Base-by-base conservation (phyloP, 2,888 invertebrate genomes). In the Stictocephala bisonia region DNA sequence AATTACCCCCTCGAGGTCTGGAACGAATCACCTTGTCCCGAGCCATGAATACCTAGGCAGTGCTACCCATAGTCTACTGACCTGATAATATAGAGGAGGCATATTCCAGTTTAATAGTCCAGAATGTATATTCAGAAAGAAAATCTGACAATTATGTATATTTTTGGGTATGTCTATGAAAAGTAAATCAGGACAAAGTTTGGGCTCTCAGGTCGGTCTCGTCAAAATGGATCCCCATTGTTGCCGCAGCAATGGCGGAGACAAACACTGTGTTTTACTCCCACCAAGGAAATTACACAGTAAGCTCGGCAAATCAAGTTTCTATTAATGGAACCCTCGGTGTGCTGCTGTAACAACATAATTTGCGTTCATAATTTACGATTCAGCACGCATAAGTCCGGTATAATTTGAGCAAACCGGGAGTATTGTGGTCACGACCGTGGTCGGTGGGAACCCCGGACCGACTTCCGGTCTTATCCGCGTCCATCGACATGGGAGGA, bases 311-410 rank as follows among this genome's bases (percentile, higher is more conserved):
- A 40, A 40, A 60, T 60, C 60, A 60, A 40, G 60, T 60, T 60
- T 60, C 60, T 60, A 60, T 60, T 40, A 60, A 60, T 60, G 60
- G 26, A 40, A 24, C 60, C 60, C 35, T 60, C 56, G 31, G 31
- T 31, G 31, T 26, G 35, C 40, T 13, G 60, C 35, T 40, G 41
- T 40, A 60, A 60, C 60, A 60, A 60, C 60, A 40, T 60, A 60
- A 60, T 60, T 60, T 26, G 29, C 29, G 60, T 18, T 35, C 35
- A 60, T 60, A 60, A 60, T 60, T 60, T 60, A 60, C 60, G 60
- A 60, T 60, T 60, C 60, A 20, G 60, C 60, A 60, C 60, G 60
- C 60, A 60, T 29, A 35, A 58, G 60, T 60, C 60, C 60, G 60
- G 58, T 58, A 18, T 60, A 60, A 60, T 60, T 60, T 60, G 60